These are phyloP conservation scores for Hydrocynus forskahlii DNA, from an alignment of 2,797 vertebrate species.

Conservation along the genomic window DNA sequence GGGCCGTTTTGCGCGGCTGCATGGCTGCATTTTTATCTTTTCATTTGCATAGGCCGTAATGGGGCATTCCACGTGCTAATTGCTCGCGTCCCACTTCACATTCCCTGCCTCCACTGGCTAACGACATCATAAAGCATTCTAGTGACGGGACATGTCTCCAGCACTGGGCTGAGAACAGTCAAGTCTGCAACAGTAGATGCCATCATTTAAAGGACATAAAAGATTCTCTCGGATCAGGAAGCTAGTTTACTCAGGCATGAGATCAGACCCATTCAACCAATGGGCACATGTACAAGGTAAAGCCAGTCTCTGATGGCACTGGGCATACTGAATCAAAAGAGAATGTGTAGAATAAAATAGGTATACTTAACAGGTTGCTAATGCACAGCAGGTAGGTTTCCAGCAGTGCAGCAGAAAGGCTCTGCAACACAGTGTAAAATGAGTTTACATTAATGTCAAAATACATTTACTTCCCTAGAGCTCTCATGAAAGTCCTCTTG, in stretches of 20 bases:
- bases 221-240: conserved; percentile 68
- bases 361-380: conserved; percentile 51
- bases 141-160: conserved; percentile 71
- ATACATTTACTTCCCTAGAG: conserved; percentile 29
- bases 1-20: conserved; percentile 17
- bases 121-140: conserved; percentile 81
- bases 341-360: conserved; percentile 46
- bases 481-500: conserved; percentile 13
- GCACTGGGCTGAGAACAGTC: conserved; percentile 76
- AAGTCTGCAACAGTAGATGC: conserved; percentile 70
- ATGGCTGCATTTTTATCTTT: conserved; percentile 67
- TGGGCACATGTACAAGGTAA: conserved; percentile 55
- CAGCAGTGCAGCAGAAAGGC: conserved; percentile 43
- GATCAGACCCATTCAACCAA: conserved; percentile 45
- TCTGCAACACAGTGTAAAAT: conserved; percentile 11
- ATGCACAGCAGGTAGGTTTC: conserved; percentile 37
- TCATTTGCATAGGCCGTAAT: conserved; percentile 78
- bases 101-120: conserved; percentile 75
- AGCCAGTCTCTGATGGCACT: conserved; percentile 50
- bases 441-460: conserved; percentile 33
- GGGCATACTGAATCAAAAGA: conserved; percentile 40
- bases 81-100: conserved; percentile 74
- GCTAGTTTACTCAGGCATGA: conserved; percentile 56
- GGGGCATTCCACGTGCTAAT: conserved; percentile 80
- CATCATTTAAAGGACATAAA: conserved; percentile 76